These are phyloP conservation scores for Paedocypris sp. DNA, from an alignment of 2,113 vertebrate genomes.

Conservation along the genomic window DNA sequence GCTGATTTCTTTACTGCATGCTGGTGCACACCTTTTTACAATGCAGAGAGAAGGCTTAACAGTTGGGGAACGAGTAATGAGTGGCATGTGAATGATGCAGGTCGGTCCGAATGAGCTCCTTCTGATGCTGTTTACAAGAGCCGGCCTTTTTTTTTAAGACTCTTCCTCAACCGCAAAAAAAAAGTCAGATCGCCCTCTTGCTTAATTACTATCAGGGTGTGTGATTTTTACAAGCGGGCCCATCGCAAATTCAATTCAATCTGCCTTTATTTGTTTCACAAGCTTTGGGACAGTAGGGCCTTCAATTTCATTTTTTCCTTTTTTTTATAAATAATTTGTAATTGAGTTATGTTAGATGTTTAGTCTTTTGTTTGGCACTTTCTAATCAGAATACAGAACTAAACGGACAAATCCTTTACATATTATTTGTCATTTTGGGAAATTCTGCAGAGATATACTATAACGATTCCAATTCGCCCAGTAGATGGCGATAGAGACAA, in stretches of 20 bases:
- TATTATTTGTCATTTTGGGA: neutral
- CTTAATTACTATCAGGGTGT: slow-evolving; percentile 40
- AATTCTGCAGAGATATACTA: no score
- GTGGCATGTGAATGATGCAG: slow-evolving; percentile 46
- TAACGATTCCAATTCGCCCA: no score
- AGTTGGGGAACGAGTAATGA: slow-evolving; percentile 36
- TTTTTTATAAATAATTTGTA: neutral
- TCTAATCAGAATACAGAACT: neutral
- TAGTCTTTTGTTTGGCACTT: neutral
- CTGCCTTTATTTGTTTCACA: slow-evolving; percentile 6
- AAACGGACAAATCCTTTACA: neutral
- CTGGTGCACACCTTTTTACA: slow-evolving; percentile 51
- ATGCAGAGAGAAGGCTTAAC: slow-evolving; percentile 27
- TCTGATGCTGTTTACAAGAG: slow-evolving; percentile 52
- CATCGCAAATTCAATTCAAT: slow-evolving; percentile 26
- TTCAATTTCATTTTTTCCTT: neutral
- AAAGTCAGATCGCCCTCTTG: slow-evolving; percentile 34
- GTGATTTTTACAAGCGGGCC: slow-evolving; percentile 24
- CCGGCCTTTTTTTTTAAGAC: slow-evolving; percentile 31
- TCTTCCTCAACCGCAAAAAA: slow-evolving; percentile 24
- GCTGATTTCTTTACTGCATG: slow-evolving; percentile 52
- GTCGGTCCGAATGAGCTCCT: slow-evolving; percentile 47
- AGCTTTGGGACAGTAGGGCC: neutral
- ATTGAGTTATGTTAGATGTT: neutral
- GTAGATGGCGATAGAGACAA: no score